Evolutionary conservation across 2,797 vertebrate genomes (phyloP).

Genomic region (Sphaeramia orbicularis): DNA sequence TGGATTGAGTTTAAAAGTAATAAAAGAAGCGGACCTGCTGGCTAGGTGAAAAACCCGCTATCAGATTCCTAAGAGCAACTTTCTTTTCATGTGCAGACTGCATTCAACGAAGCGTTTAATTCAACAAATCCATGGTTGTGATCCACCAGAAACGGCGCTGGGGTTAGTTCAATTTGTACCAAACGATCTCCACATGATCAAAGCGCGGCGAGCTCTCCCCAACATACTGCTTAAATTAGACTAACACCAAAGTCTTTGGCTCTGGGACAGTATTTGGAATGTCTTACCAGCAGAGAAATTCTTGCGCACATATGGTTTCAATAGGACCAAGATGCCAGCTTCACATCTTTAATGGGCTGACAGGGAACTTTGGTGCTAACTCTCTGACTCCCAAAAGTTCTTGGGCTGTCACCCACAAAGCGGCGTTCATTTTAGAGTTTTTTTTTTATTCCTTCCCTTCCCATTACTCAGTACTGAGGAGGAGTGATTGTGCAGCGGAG

Average conservation of each 20-base stretch:
- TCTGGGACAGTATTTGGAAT: conserved; percentile 99
- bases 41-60: conserved; percentile 97
- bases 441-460: conserved; percentile 70
- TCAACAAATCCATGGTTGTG: conserved; percentile 99
- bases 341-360: conserved; percentile 99
- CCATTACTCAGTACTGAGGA: conserved; percentile 91
- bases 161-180: conserved; percentile 99
- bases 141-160: conserved; percentile 97
- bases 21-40: conserved; percentile 95
- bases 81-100: conserved; percentile 98
- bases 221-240: conserved; percentile 99
- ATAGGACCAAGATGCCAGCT: conserved; percentile 95
- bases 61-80: conserved; percentile 93
- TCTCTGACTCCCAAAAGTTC: conserved; percentile 95
- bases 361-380: conserved; percentile 96
- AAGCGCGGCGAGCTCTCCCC: conserved; percentile 95
- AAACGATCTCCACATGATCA: conserved; percentile 99
- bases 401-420: conserved; percentile 96
- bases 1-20: conserved; percentile 99
- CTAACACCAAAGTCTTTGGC: conserved; percentile 99
- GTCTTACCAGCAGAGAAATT: conserved; percentile 99
- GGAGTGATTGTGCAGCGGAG: conserved; percentile 89
- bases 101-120: conserved; percentile 99
- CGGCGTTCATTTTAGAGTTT: conserved; percentile 84
- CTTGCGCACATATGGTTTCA: conserved; percentile 99